Base-by-base conservation (phyloP, 1,140 invertebrate genomes). In the Mycetomoellerius zeteki region DNA sequence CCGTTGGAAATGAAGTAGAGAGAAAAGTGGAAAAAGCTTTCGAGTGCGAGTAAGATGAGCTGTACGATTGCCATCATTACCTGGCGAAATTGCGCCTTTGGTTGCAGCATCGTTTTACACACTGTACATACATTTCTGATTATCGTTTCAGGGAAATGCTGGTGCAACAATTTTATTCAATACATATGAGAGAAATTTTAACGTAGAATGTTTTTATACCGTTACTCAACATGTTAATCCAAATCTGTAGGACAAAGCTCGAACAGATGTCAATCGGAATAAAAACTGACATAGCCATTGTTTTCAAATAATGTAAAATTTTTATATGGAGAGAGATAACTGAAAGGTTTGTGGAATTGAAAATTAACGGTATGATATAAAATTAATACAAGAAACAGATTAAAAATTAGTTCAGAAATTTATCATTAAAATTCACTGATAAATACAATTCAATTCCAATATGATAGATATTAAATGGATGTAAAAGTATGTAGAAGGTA, bases 71-170 rank as follows among this genome's bases (percentile, higher is more conserved):
- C 56, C 50, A 52, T 90, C 86, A 71, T 90, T 88, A 86, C 82
- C 50, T 56, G 30, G 37, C 43, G 72, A 88, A 91, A 91, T 88
- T 90, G 77, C 65, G 62, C 75, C 89, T 91, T 91, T 73, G 69
- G 21, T 82, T 86, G 80, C 77, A 77, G 16, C 33, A 52, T 69
- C 27, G 21, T 85, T 80, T 67, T 47, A 10, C 33, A 64, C 50
- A 14, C 21, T 72, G 67, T 78, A 43, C 21, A 58, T 84, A 60
- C 33, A 58, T 75, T 12, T 30, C n/a, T 47, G 73, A 73, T 67
- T 67, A 43, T 33, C 67, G 43, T 73, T 85, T 87, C 47, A 62
- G 60, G 33, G 75, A 30, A 71, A 86, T 60, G 73, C 58, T 33
- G 8, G 19, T 43, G 73, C 37, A 50, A 72, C 19, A 65, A 3